Percentiles rank a stretch among this genome's conserved stretches.
These are phyloP conservation scores for Aldrovandia affinis DNA, from an alignment of 2,797 vertebrate species.

Conservation along the genomic window DNA sequence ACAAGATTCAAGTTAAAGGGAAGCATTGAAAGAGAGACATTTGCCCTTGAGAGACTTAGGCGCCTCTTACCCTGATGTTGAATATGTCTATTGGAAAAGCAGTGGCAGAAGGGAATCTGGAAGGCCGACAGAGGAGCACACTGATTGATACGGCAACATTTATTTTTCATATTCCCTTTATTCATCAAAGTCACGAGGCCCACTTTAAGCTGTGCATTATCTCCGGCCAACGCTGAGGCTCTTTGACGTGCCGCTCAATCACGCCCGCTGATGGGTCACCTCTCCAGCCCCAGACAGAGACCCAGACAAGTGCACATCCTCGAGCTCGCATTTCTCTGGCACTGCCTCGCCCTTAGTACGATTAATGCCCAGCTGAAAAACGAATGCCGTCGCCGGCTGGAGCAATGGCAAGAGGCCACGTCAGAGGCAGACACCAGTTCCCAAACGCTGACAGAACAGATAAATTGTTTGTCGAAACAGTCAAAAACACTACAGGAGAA, in stretches of 20 bases:
- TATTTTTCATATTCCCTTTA: slow-evolving; percentile 42
- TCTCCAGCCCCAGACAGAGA: slow-evolving; percentile 11
- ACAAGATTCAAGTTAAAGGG: background rate
- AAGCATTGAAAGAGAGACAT: background rate
- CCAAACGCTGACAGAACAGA: background rate
- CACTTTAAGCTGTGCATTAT: slow-evolving; percentile 36
- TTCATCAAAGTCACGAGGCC: slow-evolving; percentile 35
- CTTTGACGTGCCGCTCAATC: slow-evolving; percentile 38
- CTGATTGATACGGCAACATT: slow-evolving; percentile 48
- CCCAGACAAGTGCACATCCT: background rate
- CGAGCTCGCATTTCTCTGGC: background rate
- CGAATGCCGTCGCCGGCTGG: background rate
- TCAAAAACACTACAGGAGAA: background rate
- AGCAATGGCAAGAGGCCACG: background rate
- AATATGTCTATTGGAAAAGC: slow-evolving; percentile 12
- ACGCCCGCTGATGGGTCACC: slow-evolving; percentile 37
- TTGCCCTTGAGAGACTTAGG: slow-evolving; percentile 27
- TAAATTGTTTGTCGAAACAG: background rate
- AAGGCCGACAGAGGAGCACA: slow-evolving; percentile 21
- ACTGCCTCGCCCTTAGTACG: background rate
- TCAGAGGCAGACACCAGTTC: background rate
- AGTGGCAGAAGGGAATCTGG: background rate
- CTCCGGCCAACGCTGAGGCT: slow-evolving; percentile 35
- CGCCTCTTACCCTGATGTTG: slow-evolving; percentile 21
- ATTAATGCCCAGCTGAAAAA: background rate